Evolutionary conservation across 2,888 invertebrate genomes (phyloP).

Genomic region (Melanotus villosus): DNA sequence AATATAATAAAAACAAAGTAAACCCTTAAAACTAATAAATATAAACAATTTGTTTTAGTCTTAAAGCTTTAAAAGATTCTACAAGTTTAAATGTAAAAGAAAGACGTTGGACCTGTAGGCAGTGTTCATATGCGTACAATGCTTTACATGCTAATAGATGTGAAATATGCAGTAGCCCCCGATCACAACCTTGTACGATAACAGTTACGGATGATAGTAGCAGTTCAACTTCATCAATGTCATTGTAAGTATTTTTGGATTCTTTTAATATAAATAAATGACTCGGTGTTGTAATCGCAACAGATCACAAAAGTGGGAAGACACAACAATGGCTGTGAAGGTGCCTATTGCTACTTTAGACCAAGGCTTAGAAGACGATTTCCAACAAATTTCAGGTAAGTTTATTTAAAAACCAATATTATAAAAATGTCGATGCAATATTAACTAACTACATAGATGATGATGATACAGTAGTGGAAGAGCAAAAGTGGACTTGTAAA

Average conservation of each 20-base stretch:
- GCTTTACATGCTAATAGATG: conserved; percentile 85
- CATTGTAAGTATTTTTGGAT: conserved; percentile 48
- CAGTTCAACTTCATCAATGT: conserved; percentile 51
- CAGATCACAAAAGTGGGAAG: conserved; percentile 64
- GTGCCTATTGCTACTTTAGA: conserved; percentile 79
- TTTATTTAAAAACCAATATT: not conserved
- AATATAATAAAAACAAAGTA: too few relatives aligned
- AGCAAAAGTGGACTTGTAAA: conserved; percentile 84
- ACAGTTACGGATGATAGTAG: conserved; percentile 75
- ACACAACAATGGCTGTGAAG: conserved; percentile 53
- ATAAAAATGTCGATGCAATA: not conserved
- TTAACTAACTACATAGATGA: not conserved
- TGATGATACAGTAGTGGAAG: conserved; percentile 54
- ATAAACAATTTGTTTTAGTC: conserved; percentile 53
- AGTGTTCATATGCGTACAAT: conserved; percentile 92
- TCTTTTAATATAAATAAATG: conserved; percentile 11
- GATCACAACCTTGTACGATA: conserved; percentile 78
- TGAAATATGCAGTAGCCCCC: conserved; percentile 83
- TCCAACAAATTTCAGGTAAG: conserved; percentile 74
- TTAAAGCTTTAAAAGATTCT: conserved; percentile 61
- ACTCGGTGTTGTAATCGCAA: conserved; percentile 28
- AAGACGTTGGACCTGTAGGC: conserved; percentile 89
- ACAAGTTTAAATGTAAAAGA: conserved; percentile 62
- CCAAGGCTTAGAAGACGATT: conserved; percentile 80
- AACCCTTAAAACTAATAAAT: too few relatives aligned